These are phyloP conservation scores for Trachurus trachurus DNA, from an alignment of 2,797 vertebrate genomes.

Conservation along the genomic window DNA sequence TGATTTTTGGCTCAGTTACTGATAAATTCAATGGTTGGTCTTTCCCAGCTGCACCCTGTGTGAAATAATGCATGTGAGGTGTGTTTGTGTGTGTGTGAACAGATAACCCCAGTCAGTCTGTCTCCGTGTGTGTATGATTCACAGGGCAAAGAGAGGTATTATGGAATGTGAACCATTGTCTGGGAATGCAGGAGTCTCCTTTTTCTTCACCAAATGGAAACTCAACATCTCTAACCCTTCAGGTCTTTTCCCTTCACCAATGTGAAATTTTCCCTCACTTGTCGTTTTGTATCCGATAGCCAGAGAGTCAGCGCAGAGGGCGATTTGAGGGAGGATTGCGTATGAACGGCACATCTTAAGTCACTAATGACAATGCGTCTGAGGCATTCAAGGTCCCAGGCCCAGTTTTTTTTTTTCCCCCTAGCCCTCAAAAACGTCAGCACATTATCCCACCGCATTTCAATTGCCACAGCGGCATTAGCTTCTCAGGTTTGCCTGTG, in stretches of 20 bases:
- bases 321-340: conserved; percentile 39
- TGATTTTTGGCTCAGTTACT: not conserved
- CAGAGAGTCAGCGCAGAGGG: conserved; percentile 55
- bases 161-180: conserved; percentile 87
- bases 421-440: conserved; percentile 41
- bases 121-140: conserved; percentile 76
- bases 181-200: conserved; percentile 86
- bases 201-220: conserved; percentile 81
- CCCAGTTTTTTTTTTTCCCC: conserved; percentile 19
- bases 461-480: conserved; percentile 44
- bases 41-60: conserved; percentile 11
- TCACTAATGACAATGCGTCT: conserved; percentile 46
- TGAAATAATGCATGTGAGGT: conserved; percentile 38
- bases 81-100: conserved; percentile 52
- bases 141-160: conserved; percentile 77
- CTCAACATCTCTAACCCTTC: conserved; percentile 70
- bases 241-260: conserved; percentile 47
- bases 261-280: conserved; percentile 47
- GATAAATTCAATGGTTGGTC: conserved; percentile 14
- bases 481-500: conserved; percentile 49
- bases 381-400: conserved; percentile 34
- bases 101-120: conserved; percentile 59
- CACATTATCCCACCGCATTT: conserved; percentile 36
- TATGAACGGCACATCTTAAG: conserved; percentile 48
- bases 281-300: conserved; percentile 32